Percentiles rank a stretch among this genome's conserved stretches.
Evolutionary conservation across 2,797 vertebrate species (phyloP).

Genomic region (Danio aesculapii): DNA sequence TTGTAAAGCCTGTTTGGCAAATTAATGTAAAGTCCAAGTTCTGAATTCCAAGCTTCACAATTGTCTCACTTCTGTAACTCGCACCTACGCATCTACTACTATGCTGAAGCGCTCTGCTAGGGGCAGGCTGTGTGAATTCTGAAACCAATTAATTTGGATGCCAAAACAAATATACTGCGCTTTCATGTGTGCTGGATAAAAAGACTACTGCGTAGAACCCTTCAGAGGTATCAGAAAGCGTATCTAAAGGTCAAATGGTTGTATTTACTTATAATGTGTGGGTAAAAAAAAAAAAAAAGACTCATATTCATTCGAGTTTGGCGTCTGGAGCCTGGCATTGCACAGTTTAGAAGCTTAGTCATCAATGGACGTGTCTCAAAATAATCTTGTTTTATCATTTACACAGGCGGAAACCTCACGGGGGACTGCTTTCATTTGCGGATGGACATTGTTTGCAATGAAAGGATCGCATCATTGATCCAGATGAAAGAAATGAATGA

Average conservation of each 20-base stretch:
- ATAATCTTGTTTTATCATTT: conserved; percentile 51
- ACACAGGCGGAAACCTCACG: conserved; percentile 36
- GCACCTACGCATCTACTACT: too few relatives aligned
- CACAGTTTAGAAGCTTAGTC: conserved; percentile 19
- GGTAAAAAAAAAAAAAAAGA: conserved; percentile 2
- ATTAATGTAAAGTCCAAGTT: background rate
- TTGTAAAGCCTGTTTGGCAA: background rate
- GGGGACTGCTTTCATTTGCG: conserved; percentile 40
- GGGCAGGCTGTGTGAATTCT: background rate
- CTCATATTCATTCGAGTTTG: background rate
- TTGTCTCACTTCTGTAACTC: background rate
- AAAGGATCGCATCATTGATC: conserved; percentile 46
- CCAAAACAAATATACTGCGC: background rate
- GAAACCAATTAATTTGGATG: background rate
- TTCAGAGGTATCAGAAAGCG: background rate
- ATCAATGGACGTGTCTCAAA: conserved; percentile 42
- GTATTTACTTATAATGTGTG: background rate
- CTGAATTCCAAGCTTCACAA: background rate
- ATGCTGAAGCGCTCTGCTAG: background rate
- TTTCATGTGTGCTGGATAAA: background rate
- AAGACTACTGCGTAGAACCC: background rate
- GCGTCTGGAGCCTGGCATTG: background rate
- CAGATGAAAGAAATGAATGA: conserved; percentile 38
- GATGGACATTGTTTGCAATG: conserved; percentile 42
- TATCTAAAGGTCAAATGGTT: conserved; percentile 15